Conservation (phyloP, 1,140 invertebrate species). For the Physella acuta region DNA sequence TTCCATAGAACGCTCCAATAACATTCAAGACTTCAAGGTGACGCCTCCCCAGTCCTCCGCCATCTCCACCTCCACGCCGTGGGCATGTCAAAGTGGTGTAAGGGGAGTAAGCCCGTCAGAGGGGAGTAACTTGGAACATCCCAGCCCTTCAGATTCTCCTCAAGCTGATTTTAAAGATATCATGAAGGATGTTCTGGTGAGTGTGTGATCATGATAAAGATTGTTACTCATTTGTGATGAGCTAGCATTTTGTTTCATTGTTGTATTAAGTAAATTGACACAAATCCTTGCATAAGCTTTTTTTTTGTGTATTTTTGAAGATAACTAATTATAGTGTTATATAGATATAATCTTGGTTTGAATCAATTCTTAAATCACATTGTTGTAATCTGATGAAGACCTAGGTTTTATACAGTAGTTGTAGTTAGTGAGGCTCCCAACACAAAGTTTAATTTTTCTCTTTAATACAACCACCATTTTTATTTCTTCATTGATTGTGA, state of each 20-base stretch:
- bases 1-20: constrained; percentile 5
- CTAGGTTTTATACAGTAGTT: no score
- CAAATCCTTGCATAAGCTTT: not conserved
- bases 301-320: not conserved
- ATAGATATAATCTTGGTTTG: no score
- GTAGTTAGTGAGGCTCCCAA: no score
- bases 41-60: constrained; percentile 19
- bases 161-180: constrained; percentile 15
- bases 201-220: no score
- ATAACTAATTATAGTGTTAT: not conserved
- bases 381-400: no score
- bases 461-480: no score
- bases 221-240: not conserved
- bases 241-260: not conserved
- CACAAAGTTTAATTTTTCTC: no score
- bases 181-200: constrained; percentile 7
- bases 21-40: constrained; percentile 4
- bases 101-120: constrained; percentile 7
- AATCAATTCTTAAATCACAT: no score
- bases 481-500: no score
- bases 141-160: constrained; percentile 13
- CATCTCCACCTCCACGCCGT: constrained; percentile 18
- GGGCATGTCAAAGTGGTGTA: not conserved
- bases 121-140: constrained; percentile 4
- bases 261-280: not conserved